These are phyloP conservation scores for Philereme transversata DNA, from an alignment of 2,888 invertebrate genomes.

Conservation along the genomic window DNA sequence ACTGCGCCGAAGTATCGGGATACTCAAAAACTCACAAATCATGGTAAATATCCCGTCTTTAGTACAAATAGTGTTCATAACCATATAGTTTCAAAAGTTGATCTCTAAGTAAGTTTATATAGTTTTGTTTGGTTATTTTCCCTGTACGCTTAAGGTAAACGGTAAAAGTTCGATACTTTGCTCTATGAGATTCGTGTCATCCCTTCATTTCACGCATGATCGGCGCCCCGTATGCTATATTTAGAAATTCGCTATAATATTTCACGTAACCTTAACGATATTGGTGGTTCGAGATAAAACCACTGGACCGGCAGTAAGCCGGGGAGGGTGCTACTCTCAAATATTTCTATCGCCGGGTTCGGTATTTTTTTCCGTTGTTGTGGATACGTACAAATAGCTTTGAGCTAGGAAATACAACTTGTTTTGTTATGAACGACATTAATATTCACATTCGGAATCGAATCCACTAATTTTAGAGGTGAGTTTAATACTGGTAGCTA, in stretches of 20 bases:
- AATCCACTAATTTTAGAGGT: too few species aligned
- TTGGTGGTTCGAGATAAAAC: constrained; percentile 51
- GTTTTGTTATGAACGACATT: too few species aligned
- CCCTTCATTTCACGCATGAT: constrained; percentile 66
- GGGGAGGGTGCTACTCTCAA: constrained; percentile 61
- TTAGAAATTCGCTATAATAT: constrained; percentile 68
- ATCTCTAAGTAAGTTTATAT: too few species aligned
- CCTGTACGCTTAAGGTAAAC: constrained; percentile 16
- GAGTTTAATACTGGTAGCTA: too few species aligned
- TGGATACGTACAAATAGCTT: too few species aligned
- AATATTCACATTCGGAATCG: too few species aligned
- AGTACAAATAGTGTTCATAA: too few species aligned
- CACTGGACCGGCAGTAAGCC: constrained; percentile 68
- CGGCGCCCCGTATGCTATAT: constrained; percentile 65
- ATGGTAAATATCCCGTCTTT: too few species aligned
- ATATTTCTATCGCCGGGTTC: background rate
- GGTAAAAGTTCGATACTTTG: constrained; percentile 32
- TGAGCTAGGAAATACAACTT: too few species aligned
- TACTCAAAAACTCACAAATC: too few species aligned
- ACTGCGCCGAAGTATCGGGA: too few species aligned
- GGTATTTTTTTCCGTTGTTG: background rate
- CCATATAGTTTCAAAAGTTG: too few species aligned
- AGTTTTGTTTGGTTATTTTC: constrained; percentile 8
- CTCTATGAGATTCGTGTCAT: constrained; percentile 44
- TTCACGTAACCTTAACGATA: constrained; percentile 60